Base-by-base conservation (phyloP, 2,888 invertebrate genomes). In the Rhyacophila evoluta region DNA sequence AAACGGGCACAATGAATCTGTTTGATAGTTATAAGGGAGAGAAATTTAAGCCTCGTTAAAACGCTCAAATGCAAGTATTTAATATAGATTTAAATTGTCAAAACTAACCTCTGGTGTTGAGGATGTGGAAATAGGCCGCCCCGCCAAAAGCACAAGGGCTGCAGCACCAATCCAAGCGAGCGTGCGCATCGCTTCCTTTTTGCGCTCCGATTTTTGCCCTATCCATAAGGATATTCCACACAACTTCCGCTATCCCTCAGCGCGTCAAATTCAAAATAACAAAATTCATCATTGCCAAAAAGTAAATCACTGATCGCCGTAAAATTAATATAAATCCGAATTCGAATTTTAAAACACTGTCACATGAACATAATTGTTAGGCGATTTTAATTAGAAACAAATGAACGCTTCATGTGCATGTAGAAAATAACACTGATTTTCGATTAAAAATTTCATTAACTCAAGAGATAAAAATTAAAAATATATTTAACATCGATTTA, bases 131-230 rank as follows among this genome's bases (percentile, higher is more conserved):
- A 36, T 71, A 19, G 68, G 19, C 15, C 76, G 39, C 41, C 72
- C 77, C 55, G 77, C 77, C 77, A 77, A 38, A 71, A 77, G 33
- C 36, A 72, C 33, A 10, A 72, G 15, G 67, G 72, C 68, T 19
- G 72, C 77, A 12, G 77, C 72, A 72, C 72, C 72, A 67, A 25
- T 15, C 72, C 72, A 72, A 25, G 27, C 39, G 28, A 29, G 77
- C 77, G 77, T 72, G 68, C 77, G 77, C 77, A 77, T 77, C 72
- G 72, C 77, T 41, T 70, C 77, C 77, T 72, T 55, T 75, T 70
- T 68, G 39, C 25, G 29, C 73, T 37, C 27, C 12, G 19, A 55
- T 71, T 25, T 39, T 72, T 72, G 68, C 77, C 72, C 67, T 36
- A 12, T 72, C 77, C 77, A 77, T 77, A 67, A 68, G 70, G 39